phyloP scores from a whole-genome alignment of 2,797 vertebrate species.

The Knipowitschia caucasica region DNA sequence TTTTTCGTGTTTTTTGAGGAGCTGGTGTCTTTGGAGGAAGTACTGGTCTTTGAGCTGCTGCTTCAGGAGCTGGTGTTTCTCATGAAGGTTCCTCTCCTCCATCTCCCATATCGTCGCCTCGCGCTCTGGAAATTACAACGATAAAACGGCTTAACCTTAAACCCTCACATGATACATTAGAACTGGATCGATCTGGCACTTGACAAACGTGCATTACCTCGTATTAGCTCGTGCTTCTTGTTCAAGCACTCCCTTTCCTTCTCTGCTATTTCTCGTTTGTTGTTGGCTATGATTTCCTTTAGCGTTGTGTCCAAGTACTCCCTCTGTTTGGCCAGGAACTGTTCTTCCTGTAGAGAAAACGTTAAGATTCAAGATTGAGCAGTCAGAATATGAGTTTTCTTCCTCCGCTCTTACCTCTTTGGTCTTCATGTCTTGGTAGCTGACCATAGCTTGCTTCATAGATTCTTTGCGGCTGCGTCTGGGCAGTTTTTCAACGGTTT shows the following conservation, averaged over 20 bases:
- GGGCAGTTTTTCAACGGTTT: slow-evolving; percentile 85
- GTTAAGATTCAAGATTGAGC: neutral
- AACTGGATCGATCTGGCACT: no score
- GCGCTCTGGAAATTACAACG: slow-evolving; percentile 69
- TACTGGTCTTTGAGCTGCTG: slow-evolving; percentile 97
- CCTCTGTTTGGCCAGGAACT: slow-evolving; percentile 82
- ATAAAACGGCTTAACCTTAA: neutral
- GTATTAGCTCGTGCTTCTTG: slow-evolving; percentile 88
- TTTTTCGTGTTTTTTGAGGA: slow-evolving; percentile 94
- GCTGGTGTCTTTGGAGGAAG: slow-evolving; percentile 94
- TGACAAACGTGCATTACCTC: no score
- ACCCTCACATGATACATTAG: no score
- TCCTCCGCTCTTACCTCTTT: slow-evolving; percentile 67
- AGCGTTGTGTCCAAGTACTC: slow-evolving; percentile 80
- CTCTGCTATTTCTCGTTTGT: slow-evolving; percentile 87
- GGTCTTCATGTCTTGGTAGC: slow-evolving; percentile 78
- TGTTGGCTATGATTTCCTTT: slow-evolving; percentile 80
- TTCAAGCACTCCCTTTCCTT: slow-evolving; percentile 86
- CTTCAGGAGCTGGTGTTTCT: slow-evolving; percentile 90
- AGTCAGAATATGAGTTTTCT: neutral
- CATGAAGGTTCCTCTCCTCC: slow-evolving; percentile 89
- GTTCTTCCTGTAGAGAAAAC: slow-evolving; percentile 76
- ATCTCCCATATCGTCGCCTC: slow-evolving; percentile 89
- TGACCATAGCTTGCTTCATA: slow-evolving; percentile 80
- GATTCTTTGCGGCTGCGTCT: slow-evolving; percentile 85